Conservation (phyloP, 64 coral and sea anemone species). For the Trachythela sp. region DNA sequence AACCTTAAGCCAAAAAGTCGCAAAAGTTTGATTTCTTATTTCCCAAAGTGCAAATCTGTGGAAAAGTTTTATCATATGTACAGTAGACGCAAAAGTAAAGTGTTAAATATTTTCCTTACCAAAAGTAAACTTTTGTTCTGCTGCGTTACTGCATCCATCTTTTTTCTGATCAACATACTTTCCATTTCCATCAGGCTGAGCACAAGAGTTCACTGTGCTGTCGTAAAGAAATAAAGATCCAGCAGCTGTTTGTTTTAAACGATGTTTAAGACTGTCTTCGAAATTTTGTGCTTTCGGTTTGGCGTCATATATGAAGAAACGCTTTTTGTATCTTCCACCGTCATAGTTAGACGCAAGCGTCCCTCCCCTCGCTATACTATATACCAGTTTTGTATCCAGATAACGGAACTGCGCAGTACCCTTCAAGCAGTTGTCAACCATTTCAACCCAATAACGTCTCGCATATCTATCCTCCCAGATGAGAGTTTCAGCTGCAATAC, state of each 20-base stretch:
- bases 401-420: neutral
- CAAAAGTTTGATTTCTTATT: too few species aligned
- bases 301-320: neutral
- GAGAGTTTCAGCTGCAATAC: too few species aligned
- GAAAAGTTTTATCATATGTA: too few species aligned
- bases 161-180: neutral
- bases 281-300: neutral
- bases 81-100: too few species aligned
- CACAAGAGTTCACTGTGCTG: neutral
- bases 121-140: neutral
- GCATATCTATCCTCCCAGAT: too few species aligned
- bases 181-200: neutral
- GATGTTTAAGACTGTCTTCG: neutral
- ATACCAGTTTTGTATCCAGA: neutral
- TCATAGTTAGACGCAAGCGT: neutral
- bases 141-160: neutral
- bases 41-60: too few species aligned
- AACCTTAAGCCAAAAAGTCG: too few species aligned
- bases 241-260: neutral
- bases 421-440: neutral
- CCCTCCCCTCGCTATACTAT: neutral
- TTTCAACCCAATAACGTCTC: too few species aligned
- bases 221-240: neutral
- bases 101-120: too few species aligned
- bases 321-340: neutral